Percentiles rank a stretch among this genome's conserved stretches.
Evolutionary conservation across 2,888 invertebrate genomes (phyloP).

Genomic region (Norana najaformis): DNA sequence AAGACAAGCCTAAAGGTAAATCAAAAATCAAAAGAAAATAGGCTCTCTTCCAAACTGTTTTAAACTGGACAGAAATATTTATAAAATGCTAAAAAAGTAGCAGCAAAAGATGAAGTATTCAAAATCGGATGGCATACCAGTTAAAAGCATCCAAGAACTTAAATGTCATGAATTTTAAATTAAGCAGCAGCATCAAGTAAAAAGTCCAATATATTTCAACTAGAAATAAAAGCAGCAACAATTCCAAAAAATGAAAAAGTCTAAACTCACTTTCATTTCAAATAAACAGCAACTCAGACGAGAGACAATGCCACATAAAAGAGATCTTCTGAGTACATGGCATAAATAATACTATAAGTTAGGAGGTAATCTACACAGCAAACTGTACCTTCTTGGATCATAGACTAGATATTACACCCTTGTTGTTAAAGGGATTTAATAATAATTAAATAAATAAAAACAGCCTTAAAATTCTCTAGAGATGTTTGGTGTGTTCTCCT

Average conservation of each 20-base stretch:
- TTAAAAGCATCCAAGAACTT: neutral
- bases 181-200: neutral
- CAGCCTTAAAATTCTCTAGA: neutral
- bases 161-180: neutral
- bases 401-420: neutral
- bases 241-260: neutral
- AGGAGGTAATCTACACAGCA: neutral
- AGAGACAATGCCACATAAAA: constrained; percentile 1
- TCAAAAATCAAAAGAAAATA: neutral
- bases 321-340: neutral
- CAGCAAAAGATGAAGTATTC: neutral
- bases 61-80: neutral
- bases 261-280: neutral
- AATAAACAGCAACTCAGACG: neutral
- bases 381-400: neutral
- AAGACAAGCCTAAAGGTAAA: neutral
- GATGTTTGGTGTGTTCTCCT: neutral
- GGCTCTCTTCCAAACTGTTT: neutral
- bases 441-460: neutral
- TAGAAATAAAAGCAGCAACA: neutral
- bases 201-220: neutral
- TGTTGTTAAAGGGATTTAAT: neutral
- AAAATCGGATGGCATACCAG: neutral
- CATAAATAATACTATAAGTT: constrained; percentile 13
- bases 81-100: neutral